Evolutionary conservation across 2,888 invertebrate genomes (phyloP).

Genomic region (Hartigia nigra): DNA sequence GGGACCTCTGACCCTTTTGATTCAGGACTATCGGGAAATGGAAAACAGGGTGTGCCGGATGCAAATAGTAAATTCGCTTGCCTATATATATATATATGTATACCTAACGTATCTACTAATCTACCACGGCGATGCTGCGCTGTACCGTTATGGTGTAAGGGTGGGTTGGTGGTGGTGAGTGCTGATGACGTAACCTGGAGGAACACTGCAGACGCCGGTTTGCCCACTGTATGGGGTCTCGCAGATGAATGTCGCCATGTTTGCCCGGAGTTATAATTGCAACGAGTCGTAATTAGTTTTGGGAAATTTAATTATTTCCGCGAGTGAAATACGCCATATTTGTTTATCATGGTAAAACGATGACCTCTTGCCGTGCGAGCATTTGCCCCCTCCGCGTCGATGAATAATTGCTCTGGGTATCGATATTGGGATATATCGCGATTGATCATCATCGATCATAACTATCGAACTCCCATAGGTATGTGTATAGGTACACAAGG

Average conservation of each 20-base stretch:
- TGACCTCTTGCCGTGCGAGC: neutral
- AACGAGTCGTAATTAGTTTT: conserved; percentile 61
- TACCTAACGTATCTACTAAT: neutral
- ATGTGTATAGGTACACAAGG: neutral
- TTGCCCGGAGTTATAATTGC: conserved; percentile 58
- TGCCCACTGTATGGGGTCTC: conserved; percentile 5
- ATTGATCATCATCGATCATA: neutral
- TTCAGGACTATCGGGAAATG: conserved; percentile 34
- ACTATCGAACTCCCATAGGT: neutral
- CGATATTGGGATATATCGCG: neutral
- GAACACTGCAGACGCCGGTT: conserved; percentile 10
- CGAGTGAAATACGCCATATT: conserved; percentile 45
- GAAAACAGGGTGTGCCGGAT: conserved; percentile 36
- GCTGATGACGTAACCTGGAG: conserved; percentile 12
- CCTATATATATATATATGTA: neutral
- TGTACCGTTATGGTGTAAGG: conserved; percentile 9
- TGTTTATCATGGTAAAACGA: conserved; percentile 24
- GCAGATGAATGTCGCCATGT: conserved; percentile 33
- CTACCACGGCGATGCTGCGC: neutral
- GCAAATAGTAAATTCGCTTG: neutral
- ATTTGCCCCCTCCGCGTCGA: neutral
- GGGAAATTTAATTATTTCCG: conserved; percentile 63
- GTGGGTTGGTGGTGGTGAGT: neutral
- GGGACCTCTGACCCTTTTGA: conserved; percentile 29
- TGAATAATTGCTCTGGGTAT: conserved; percentile 36